Conservation (phyloP, 2,888 invertebrate genomes). For the Sicus ferrugineus region DNA sequence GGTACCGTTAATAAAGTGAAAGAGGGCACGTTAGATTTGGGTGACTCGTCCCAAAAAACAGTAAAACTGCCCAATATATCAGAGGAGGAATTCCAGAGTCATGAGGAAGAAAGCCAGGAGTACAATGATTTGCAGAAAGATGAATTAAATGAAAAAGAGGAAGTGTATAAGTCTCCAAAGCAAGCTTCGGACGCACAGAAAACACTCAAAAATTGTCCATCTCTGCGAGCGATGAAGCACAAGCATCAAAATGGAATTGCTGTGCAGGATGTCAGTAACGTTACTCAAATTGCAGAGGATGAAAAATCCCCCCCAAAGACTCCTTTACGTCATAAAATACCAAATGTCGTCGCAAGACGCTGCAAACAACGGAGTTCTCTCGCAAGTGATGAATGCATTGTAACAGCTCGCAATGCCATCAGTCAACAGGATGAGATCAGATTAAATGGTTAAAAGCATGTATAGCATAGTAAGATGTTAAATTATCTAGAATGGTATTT, state of each 20-base stretch:
- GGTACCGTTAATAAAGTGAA: background rate
- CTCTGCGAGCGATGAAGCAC: background rate
- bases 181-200: background rate
- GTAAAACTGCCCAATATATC: background rate
- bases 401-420: background rate
- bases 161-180: background rate
- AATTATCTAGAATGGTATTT: background rate
- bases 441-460: background rate
- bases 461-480: background rate
- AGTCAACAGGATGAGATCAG: no score
- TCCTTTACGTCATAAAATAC: no score
- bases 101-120: background rate
- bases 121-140: background rate
- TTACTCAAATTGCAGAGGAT: background rate
- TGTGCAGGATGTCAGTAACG: slow-evolving; percentile 9
- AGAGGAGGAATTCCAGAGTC: slow-evolving; percentile 1
- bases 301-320: background rate
- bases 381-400: background rate
- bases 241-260: background rate
- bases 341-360: slow-evolving; percentile 22
- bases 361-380: background rate
- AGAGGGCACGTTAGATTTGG: background rate
- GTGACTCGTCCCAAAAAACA: background rate
- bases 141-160: background rate
- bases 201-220: background rate